Base-by-base conservation (phyloP, 1,140 invertebrate species). In the Hermetia illucens region DNA sequence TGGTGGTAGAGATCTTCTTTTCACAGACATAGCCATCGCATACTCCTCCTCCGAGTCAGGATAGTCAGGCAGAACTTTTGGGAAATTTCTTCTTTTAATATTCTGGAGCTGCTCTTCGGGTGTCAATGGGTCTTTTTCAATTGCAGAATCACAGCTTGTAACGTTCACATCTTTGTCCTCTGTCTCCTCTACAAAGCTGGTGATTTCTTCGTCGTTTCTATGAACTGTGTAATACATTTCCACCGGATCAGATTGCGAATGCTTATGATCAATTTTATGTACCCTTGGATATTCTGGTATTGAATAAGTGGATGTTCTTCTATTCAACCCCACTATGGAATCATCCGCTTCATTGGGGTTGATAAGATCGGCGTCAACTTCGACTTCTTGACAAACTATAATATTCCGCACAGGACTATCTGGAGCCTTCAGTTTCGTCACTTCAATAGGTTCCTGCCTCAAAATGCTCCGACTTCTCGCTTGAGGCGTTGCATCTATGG, bases 31-130 rank as follows among this genome's bases (percentile, higher is more conserved):
- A 2, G 13, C 24, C 36, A 27, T 18, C 24, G 21, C 37, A 37
- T 22, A 22, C 8, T 21, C 12, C n/a, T 29, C 20, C 24, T 27
- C 24, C 13, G 24, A 29, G 22, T 12, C 19, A 17, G 24, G 24
- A 8, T 8, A 25, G n/a, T n/a, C 24, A 25, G 82, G 83, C 19
- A 87, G 51, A 5, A 86, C 82, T 68, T 85, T 86, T 0, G 82
- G 83, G 53, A 77, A 85, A 49, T 85, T 85, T 42, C 79, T 64
- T 39, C 76, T 65, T 55, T 79, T 77, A 20, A 86, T 79, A 5
- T 74, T 76, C 34, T 70, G 64, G 25, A 86, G 58, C 2, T 81
- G 71, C 49, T 84, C 79, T 47, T 78, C 77, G 4, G 75, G 69
- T 8, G 69, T 73, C 10, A 77, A 46, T 12, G 60, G 58, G 24